Evolutionary conservation across 1,140 invertebrate species (phyloP).

Genomic region (Octopus sinensis): DNA sequence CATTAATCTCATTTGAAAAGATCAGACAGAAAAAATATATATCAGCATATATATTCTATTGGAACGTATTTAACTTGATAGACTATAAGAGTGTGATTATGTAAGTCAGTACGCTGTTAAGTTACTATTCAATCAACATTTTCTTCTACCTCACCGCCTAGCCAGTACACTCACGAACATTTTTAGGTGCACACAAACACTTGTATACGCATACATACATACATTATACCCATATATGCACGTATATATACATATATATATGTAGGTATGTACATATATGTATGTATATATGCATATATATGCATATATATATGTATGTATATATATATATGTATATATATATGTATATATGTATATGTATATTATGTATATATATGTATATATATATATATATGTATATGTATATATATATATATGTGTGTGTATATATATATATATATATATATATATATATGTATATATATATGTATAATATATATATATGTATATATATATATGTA

Average conservation of each 20-base stretch:
- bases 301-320: slow-evolving; percentile 14
- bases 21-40: neutral
- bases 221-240: too few relatives aligned
- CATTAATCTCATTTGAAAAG: neutral
- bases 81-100: neutral
- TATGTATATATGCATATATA: slow-evolving; percentile 15
- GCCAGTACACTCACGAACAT: neutral
- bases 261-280: neutral
- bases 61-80: neutral
- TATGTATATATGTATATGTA: neutral
- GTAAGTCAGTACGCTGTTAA: neutral
- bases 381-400: neutral
- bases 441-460: neutral
- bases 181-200: too few relatives aligned
- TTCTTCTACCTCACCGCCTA: neutral
- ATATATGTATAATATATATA: slow-evolving; percentile 13
- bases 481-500: too few relatives aligned
- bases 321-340: neutral
- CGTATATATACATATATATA: neutral
- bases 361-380: neutral
- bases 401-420: slow-evolving; percentile 9
- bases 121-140: neutral
- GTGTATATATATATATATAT: neutral
- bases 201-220: too few relatives aligned
- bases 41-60: neutral